Evolutionary conservation across 1,140 invertebrate genomes (phyloP), one percentile per base, ranked within the genome.

Genomic region (Neodiprion virginianus): DNA sequence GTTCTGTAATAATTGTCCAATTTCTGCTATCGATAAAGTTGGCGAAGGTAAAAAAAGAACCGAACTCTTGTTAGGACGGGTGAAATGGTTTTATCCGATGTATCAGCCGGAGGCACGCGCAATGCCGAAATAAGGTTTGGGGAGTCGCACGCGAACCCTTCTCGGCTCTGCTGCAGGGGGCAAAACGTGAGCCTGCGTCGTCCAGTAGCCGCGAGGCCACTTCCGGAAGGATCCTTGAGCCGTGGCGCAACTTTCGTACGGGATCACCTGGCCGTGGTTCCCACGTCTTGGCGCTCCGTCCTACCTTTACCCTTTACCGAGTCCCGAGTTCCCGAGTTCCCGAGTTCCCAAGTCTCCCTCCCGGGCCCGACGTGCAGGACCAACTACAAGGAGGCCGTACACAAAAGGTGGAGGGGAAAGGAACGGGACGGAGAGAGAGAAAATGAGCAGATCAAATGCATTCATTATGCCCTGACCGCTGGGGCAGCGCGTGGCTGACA

Each of bases 231-330:
- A 78, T 78, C 77, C 78, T 81, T 76, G 53, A 12, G 53, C 53
- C n/a, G 53, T 61, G 4, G 53, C 53, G 53, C 53, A 61, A 61
- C 53, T 61, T 61, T 17, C 11, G 82, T 80, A 83, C 77, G 80
- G 80, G 81, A 87, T 88, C 87, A 89, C 87, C 87, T 89, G 87
- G 87, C 86, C 77, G 81, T 79, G 81, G 84, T 89, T 89, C 87
- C 87, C 87, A 89, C 87, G 87, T 88, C 88, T 87, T 87, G 84
- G 85, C 83, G 82, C 82, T 81, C 81, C 79, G 11, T 61, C 11
- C 48, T 78, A 77, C 77, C 80, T 78, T 85, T 81, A 83, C 81
- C 83, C 83, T 83, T 85, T 83, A 79, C 72, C 83, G 79, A 78
- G 75, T 78, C 79, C 79, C 76, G 73, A 74, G 72, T 75, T 79